Conservation (phyloP, 2,797 vertebrate genomes). For the Megalops cyprinoides region DNA sequence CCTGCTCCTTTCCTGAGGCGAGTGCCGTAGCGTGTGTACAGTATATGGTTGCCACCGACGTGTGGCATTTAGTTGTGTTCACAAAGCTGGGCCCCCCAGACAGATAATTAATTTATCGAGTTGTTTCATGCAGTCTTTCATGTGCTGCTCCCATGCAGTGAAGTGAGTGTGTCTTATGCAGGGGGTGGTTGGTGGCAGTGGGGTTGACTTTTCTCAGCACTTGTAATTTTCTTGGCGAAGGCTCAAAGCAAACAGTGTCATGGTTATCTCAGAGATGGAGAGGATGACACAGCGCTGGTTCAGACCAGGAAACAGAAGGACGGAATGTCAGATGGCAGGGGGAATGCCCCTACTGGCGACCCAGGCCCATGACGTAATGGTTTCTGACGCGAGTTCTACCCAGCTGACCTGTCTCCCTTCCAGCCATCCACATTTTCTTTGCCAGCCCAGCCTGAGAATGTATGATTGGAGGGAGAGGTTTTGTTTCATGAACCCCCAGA, state of each 20-base stretch:
- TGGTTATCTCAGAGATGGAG: slow-evolving; percentile 18
- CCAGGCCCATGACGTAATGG: slow-evolving; percentile 7
- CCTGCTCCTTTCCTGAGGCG: not conserved
- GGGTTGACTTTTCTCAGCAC: not conserved
- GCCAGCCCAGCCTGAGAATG: not conserved
- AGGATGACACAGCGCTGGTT: slow-evolving; percentile 23
- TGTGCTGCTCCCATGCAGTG: not conserved
- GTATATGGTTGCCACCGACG: not conserved
- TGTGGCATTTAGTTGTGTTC: not conserved
- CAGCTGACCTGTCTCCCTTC: not conserved
- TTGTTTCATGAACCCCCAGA: too few relatives aligned
- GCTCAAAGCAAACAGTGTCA: slow-evolving; percentile 28
- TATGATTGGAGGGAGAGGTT: too few relatives aligned
- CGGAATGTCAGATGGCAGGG: slow-evolving; percentile 1
- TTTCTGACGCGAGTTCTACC: not conserved
- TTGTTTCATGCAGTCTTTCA: not conserved
- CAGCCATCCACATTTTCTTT: not conserved
- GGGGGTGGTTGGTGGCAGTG: not conserved
- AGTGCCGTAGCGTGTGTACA: not conserved
- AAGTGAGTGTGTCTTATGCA: not conserved
- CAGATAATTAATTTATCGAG: slow-evolving; percentile 25
- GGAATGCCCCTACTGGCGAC: not conserved
- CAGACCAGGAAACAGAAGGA: slow-evolving; percentile 26
- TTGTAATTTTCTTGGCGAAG: slow-evolving; percentile 30
- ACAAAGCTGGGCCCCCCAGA: not conserved